A percentile compares a stretch with the other conserved stretches of the same genome.
Conservation (phyloP, 2,888 invertebrate species). For the Stratiomys singularior region DNA sequence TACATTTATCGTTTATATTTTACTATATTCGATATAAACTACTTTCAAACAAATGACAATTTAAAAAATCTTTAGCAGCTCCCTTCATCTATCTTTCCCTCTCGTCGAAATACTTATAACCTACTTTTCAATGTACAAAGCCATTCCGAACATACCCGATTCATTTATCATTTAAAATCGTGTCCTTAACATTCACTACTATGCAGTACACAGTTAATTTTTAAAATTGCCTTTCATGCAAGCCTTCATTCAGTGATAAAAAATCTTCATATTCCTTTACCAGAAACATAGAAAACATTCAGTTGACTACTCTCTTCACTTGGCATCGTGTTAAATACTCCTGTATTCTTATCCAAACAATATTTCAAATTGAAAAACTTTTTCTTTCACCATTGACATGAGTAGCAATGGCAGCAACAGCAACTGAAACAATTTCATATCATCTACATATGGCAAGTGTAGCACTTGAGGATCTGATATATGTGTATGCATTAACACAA, state of each 20-base stretch:
- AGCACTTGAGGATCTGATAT: background rate
- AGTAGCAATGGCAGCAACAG: background rate
- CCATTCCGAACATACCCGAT: background rate
- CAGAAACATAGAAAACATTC: conserved; percentile 15
- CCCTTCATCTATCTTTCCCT: too few relatives aligned
- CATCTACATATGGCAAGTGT: conserved; percentile 1
- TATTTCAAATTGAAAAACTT: conserved; percentile 44
- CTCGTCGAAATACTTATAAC: too few relatives aligned
- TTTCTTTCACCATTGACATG: conserved; percentile 1
- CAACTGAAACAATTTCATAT: conserved; percentile 2
- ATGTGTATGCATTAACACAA: conserved; percentile 26
- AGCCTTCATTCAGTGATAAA: background rate
- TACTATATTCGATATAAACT: too few relatives aligned
- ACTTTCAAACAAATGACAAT: too few relatives aligned
- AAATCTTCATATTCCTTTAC: conserved; percentile 1
- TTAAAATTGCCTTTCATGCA: background rate
- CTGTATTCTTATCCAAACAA: conserved; percentile 28
- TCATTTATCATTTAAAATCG: background rate
- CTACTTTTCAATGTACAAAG: too few relatives aligned
- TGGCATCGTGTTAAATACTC: conserved; percentile 21
- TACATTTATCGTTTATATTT: too few relatives aligned
- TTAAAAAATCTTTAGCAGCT: too few relatives aligned
- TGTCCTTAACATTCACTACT: conserved; percentile 14
- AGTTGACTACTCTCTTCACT: background rate
- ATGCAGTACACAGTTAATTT: conserved; percentile 9